phyloP scores from a whole-genome alignment of 2,888 invertebrate genomes.

The Tetrapedia diversipes region DNA sequence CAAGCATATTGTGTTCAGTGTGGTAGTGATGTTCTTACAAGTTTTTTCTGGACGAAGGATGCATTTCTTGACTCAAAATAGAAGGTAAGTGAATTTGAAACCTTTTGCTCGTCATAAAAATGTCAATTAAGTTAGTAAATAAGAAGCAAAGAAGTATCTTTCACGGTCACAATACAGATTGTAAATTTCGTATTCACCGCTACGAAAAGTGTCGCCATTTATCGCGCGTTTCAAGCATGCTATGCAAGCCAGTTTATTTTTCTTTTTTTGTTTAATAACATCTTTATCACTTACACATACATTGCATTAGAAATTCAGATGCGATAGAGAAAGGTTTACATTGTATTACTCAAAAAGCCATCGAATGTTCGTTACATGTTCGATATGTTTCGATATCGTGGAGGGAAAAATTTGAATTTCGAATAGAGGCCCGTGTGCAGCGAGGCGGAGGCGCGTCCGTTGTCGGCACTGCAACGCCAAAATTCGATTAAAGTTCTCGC shows the following conservation, averaged over 20 bases:
- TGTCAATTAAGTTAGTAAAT: background rate
- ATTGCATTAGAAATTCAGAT: rapidly evolving
- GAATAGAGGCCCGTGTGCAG: conserved; percentile 21
- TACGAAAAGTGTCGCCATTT: conserved; percentile 1
- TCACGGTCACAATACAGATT: background rate
- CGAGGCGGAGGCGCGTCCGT: conserved; percentile 59
- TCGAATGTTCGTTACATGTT: too few species aligned
- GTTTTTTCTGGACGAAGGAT: background rate
- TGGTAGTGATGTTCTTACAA: conserved; percentile 25
- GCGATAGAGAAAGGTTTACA: rapidly evolving
- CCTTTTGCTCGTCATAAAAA: background rate
- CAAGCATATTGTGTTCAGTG: conserved; percentile 2
- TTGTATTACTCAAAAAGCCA: background rate
- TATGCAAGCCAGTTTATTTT: background rate
- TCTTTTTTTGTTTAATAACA: background rate
- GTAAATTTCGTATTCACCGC: conserved; percentile 14
- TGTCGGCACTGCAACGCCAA: conserved; percentile 73
- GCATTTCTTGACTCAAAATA: background rate
- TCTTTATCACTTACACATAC: background rate
- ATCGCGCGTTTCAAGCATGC: conserved; percentile 13
- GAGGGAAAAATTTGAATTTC: conserved; percentile 29
- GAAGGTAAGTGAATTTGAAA: background rate
- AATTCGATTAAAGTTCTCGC: conserved; percentile 79
- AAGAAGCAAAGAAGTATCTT: background rate
- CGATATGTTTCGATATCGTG: background rate